Evolutionary conservation across 2,888 invertebrate species (phyloP).

Genomic region (Mystacides longicornis): DNA sequence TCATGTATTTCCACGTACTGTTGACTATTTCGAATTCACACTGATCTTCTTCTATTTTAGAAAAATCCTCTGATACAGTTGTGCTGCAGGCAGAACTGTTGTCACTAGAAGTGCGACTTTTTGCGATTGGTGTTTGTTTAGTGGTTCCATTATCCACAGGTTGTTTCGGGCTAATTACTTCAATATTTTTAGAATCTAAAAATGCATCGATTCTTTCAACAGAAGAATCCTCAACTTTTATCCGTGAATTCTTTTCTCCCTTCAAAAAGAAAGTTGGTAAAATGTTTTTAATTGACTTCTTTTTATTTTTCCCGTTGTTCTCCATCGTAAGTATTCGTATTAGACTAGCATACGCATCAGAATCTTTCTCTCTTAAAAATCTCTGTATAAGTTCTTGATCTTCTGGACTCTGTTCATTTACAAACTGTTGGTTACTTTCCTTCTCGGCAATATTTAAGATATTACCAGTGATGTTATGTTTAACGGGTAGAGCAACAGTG

Average conservation of each 20-base stretch:
- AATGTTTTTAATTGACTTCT: conserved; percentile 17
- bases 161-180: not conserved
- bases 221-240: not conserved
- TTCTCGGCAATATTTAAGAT: not conserved
- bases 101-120: not conserved
- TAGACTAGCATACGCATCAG: conserved; percentile 16
- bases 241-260: not conserved
- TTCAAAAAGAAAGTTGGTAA: conserved; percentile 19
- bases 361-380: not conserved
- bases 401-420: not conserved
- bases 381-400: not conserved
- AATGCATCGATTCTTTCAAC: not conserved
- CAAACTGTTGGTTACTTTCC: not conserved
- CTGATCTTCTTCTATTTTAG: too few relatives aligned
- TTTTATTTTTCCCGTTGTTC: not conserved
- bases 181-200: too few relatives aligned
- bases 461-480: not conserved
- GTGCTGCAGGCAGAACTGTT: not conserved
- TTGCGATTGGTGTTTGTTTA: conserved; percentile 3
- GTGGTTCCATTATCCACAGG: conserved; percentile 7
- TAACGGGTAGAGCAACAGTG: not conserved
- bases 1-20: not conserved
- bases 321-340: conserved; percentile 18
- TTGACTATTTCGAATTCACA: too few relatives aligned
- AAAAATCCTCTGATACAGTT: not conserved